Base-by-base conservation (phyloP, 1,140 invertebrate genomes). In the Idris sp. region DNA sequence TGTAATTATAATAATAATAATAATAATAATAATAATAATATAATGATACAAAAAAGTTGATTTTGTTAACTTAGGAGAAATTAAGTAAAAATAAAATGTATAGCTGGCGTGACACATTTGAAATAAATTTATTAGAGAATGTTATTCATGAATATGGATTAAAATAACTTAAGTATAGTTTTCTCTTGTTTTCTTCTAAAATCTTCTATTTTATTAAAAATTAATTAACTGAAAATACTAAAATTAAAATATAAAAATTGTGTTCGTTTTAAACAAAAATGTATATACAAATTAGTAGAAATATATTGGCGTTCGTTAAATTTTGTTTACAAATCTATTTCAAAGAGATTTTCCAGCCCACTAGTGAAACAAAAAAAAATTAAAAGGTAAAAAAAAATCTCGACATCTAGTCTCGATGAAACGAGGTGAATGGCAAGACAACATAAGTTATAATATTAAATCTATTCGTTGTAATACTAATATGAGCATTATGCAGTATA, bases 401-500 rank as follows among this genome's bases (percentile, higher is more conserved):
- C 28, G 53, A 59, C 35, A 51, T 67, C 19, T 36, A 30, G 35
- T 44, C 40, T 69, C 44, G 43, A 14, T 64, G 28, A 10, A 64
- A 68, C 44, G 30, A 72, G 31, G 59, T 33, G 25, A 73, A 73
- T 64, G 62, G 62, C 76, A 78, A 76, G 59, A 76, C 71, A 75
- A 78, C 65, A 64, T 75, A 78, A 74, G 65, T 79, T 69, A 53
- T 74, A 75, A 82, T 77, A 73, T 78, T 83, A 84, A 74, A 77
- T 82, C 80, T 85, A 83, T 85, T 85, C 83, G 84, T 85, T 85
- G 84, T 84, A 84, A 84, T 84, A 85, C 84, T 85, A 84, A 79
- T 83, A 84, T 85, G 84, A 85, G 84, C 82, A 84, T 85, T 84
- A 85, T 84, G 79, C 83, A 85, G 77, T 81, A 79, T 81, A 83